A percentile compares a stretch with the other conserved stretches of the same genome.
Conservation (phyloP, 2,797 vertebrate species). For the Artibeus jamaicensis region DNA sequence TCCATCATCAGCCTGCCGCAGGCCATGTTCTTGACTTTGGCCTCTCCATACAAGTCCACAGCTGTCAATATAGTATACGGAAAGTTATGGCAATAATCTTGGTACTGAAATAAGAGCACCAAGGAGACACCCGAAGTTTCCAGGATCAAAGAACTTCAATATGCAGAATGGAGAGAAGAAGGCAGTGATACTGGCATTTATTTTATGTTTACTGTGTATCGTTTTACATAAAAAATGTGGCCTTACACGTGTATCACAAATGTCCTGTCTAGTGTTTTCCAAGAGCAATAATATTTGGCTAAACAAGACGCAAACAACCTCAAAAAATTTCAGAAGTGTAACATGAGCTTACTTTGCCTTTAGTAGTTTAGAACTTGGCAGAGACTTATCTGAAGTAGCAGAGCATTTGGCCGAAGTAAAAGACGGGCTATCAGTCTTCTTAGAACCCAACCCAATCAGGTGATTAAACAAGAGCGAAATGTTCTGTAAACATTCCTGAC, state of each 20-base stretch:
- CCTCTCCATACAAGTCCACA: background rate
- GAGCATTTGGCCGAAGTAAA: background rate
- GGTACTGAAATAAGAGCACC: background rate
- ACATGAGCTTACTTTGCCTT: background rate
- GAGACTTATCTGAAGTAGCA: conserved; percentile 23
- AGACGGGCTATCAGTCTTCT: background rate
- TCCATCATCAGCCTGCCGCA: background rate
- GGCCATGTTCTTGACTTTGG: background rate
- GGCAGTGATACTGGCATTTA: background rate
- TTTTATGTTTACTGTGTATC: background rate
- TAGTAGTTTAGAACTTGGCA: background rate
- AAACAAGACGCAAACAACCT: background rate
- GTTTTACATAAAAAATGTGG: background rate
- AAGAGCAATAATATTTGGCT: background rate
- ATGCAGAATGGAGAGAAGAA: background rate
- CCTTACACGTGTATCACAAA: background rate
- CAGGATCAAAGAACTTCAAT: background rate
- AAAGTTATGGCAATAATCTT: background rate
- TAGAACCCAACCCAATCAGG: background rate
- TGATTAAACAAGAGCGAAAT: conserved; percentile 3
- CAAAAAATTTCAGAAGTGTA: background rate
- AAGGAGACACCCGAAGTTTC: background rate
- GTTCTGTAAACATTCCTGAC: conserved; percentile 15
- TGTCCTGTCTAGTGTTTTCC: background rate
- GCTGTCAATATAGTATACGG: background rate